A percentile compares a stretch with the other conserved stretches of the same genome.
Conservation (phyloP, 2,888 invertebrate genomes). For the Perdita meconis region DNA sequence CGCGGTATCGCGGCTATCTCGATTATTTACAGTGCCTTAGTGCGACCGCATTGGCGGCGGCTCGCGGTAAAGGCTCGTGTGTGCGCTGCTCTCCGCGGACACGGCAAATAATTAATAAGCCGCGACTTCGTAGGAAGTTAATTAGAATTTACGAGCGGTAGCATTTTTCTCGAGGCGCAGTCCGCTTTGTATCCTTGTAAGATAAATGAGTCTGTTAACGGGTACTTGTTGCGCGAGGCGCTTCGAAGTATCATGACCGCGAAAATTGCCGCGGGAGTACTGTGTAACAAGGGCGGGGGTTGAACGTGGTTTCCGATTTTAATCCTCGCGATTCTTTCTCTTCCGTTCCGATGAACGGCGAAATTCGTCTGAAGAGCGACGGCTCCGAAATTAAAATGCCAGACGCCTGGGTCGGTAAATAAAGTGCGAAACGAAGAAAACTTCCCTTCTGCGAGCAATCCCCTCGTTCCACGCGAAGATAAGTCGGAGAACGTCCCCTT, state of each 20-base stretch:
- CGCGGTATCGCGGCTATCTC: slow-evolving; percentile 17
- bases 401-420: background rate
- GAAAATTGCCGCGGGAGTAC: too few species aligned
- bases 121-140: background rate
- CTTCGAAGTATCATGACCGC: too few species aligned
- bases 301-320: background rate
- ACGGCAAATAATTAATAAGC: slow-evolving; percentile 31
- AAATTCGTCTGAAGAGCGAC: background rate
- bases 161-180: background rate
- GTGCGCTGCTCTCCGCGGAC: background rate
- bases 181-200: background rate
- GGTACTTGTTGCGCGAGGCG: background rate
- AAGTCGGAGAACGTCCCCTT: background rate
- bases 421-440: background rate
- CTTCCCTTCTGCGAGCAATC: background rate
- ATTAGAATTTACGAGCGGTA: slow-evolving; percentile 19
- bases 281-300: too few species aligned
- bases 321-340: background rate
- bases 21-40: slow-evolving; percentile 44
- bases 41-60: slow-evolving; percentile 13
- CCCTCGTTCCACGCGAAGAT: background rate
- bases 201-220: background rate
- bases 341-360: background rate
- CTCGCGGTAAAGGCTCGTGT: slow-evolving; percentile 22
- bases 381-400: background rate